Conservation (phyloP, 2,888 invertebrate species). For the Antitype chi region DNA sequence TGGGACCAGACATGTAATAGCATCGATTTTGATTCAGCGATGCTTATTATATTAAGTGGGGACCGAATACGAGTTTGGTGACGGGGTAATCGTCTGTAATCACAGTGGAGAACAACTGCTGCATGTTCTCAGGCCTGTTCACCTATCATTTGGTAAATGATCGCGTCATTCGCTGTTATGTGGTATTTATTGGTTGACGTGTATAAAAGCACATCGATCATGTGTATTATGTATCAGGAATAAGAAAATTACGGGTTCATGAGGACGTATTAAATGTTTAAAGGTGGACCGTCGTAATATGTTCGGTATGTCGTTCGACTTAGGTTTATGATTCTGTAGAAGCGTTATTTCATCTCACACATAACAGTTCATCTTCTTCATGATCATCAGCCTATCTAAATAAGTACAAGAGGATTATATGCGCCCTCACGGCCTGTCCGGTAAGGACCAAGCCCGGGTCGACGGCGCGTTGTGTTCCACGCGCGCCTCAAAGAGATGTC, state of each 20-base stretch:
- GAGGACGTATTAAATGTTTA: constrained; percentile 24
- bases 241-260: constrained; percentile 33
- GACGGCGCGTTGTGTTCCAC: too few species aligned
- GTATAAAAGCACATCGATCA: constrained; percentile 62
- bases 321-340: not conserved
- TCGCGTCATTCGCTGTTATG: constrained; percentile 72
- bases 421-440: too few species aligned
- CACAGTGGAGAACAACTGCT: constrained; percentile 77
- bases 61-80: constrained; percentile 86
- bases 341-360: not conserved
- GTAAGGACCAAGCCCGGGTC: too few species aligned
- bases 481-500: too few species aligned
- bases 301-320: not conserved
- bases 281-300: not conserved
- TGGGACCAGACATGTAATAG: constrained; percentile 88
- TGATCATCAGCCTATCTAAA: too few species aligned
- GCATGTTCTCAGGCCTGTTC: constrained; percentile 69
- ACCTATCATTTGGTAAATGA: constrained; percentile 73
- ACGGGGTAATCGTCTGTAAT: constrained; percentile 88
- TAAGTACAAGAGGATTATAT: too few species aligned
- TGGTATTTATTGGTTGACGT: constrained; percentile 64
- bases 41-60: constrained; percentile 90
- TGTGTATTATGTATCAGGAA: constrained; percentile 37
- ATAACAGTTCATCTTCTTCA: not conserved
- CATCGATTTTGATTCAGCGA: constrained; percentile 89